Conservation (phyloP, 2,797 vertebrate genomes). For the Tangara arthus region DNA sequence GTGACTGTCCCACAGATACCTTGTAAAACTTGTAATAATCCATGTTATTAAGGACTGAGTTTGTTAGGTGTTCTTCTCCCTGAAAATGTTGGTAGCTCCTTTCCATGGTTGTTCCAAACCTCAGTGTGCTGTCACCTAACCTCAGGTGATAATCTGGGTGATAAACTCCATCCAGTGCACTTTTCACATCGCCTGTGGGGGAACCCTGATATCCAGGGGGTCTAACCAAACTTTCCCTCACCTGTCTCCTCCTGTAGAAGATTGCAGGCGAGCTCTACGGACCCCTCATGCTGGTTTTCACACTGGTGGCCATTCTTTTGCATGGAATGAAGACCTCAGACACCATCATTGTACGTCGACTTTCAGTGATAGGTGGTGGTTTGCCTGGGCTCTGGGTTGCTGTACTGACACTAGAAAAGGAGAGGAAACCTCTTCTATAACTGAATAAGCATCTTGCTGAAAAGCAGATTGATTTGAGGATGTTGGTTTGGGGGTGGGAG, state of each 20-base stretch:
- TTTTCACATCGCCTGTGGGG: fast-evolving
- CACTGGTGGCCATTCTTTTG: constrained; percentile 92
- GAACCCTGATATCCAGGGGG: neutral
- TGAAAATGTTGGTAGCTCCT: neutral
- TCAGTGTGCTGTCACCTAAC: neutral
- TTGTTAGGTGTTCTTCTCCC: neutral
- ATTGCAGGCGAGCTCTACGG: constrained; percentile 95
- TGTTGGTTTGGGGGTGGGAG: neutral
- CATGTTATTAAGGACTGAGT: neutral
- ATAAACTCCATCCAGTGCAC: neutral
- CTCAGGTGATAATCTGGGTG: neutral
- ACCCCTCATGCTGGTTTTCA: constrained; percentile 97
- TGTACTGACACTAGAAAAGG: neutral
- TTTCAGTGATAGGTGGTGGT: neutral
- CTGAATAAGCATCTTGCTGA: neutral
- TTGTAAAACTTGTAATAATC: neutral
- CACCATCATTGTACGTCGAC: constrained; percentile 87
- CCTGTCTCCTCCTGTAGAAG: constrained; percentile 77
- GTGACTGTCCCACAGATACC: neutral
- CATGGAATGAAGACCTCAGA: constrained; percentile 98
- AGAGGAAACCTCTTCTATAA: neutral
- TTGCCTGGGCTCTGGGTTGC: neutral
- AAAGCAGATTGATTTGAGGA: neutral
- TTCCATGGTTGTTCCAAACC: neutral
- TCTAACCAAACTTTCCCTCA: neutral